Conservation (phyloP, 2,797 vertebrate genomes). For the Rhabdomys pumilio region DNA sequence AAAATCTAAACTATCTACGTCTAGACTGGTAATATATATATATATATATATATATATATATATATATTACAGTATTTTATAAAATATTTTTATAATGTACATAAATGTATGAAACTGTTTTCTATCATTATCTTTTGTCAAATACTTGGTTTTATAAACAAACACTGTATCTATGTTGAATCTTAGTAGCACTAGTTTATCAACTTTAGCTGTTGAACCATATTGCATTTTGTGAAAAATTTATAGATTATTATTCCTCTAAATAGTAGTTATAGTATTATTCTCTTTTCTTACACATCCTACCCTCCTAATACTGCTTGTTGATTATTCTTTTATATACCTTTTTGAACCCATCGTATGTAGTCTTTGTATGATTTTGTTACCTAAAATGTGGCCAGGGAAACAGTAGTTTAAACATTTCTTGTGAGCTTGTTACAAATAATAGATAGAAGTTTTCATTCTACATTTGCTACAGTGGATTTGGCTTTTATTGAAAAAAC, state of each 20-base stretch:
- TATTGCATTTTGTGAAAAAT: conserved; percentile 26
- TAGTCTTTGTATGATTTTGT: neutral
- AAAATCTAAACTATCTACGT: neutral
- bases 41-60: too few relatives aligned
- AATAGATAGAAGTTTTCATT: neutral
- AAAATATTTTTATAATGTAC: conserved; percentile 28
- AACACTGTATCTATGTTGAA: neutral
- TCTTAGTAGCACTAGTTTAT: neutral
- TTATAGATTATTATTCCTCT: conserved; percentile 2
- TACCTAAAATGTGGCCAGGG: neutral
- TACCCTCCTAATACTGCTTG: neutral
- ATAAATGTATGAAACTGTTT: neutral
- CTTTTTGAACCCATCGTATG: neutral
- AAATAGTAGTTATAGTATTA: neutral
- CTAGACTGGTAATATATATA: neutral
- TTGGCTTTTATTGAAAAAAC: neutral
- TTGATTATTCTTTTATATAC: neutral
- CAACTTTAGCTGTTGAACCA: neutral
- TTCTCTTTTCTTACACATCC: neutral
- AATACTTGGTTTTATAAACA: neutral
- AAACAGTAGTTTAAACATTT: neutral
- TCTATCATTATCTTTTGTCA: conserved; percentile 3
- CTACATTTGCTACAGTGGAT: neutral
- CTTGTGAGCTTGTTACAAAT: neutral
- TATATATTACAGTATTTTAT: neutral